Percentiles rank a stretch among this genome's conserved stretches.
These are phyloP conservation scores for Craseonycteris thonglongyai DNA, from an alignment of 2,113 vertebrate species.

Conservation along the genomic window DNA sequence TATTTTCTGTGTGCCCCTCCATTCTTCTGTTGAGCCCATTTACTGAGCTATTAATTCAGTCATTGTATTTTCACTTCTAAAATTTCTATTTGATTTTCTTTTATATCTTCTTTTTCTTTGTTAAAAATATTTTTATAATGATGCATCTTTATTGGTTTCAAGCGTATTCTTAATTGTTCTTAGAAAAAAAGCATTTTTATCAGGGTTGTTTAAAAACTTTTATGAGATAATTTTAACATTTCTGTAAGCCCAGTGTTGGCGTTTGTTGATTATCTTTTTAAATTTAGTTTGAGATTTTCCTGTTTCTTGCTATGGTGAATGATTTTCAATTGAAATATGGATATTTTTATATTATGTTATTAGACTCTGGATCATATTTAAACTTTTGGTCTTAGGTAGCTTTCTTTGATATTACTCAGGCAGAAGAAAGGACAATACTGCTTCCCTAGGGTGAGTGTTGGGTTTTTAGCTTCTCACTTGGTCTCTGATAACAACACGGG, in stretches of 20 bases:
- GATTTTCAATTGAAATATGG: not conserved
- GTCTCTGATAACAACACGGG: not conserved
- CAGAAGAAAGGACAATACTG: not conserved
- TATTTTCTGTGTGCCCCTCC: not conserved
- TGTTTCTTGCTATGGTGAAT: not conserved
- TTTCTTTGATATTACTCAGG: not conserved
- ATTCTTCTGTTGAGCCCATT: not conserved
- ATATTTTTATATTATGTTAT: not conserved
- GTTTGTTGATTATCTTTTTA: not conserved
- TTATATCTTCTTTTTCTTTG: not conserved
- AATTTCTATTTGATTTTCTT: not conserved
- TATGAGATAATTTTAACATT: not conserved
- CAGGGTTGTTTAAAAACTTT: not conserved
- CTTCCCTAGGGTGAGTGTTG: not conserved
- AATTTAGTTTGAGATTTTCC: not conserved
- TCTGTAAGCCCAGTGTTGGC: not conserved
- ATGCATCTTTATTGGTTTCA: not conserved
- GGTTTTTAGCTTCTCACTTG: not conserved
- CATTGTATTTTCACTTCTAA: not conserved
- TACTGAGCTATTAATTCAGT: not conserved
- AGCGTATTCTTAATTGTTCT: not conserved
- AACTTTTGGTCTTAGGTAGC: not conserved
- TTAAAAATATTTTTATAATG: not conserved
- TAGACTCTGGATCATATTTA: not conserved
- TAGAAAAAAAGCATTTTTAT: not conserved